Evolutionary conservation across 2,113 vertebrate genomes (phyloP).

Genomic region (Macquaria australasica): DNA sequence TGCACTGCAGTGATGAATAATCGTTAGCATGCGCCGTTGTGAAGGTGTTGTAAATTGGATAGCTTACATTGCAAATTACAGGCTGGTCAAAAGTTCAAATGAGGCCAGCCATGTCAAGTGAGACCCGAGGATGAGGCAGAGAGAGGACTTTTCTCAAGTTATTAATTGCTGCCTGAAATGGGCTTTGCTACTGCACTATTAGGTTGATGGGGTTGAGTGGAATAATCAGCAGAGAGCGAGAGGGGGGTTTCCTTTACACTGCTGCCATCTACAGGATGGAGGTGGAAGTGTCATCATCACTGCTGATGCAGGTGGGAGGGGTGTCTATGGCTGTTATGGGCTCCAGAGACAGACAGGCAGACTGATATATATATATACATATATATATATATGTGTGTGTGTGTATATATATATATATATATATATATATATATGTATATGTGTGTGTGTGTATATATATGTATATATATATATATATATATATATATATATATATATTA

Average conservation of each 20-base stretch:
- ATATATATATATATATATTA: too few relatives aligned
- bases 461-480: too few relatives aligned
- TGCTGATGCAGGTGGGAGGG: neutral
- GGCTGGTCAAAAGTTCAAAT: conserved; percentile 70
- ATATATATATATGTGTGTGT: too few relatives aligned
- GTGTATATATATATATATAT: too few relatives aligned
- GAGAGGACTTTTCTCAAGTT: conserved; percentile 50
- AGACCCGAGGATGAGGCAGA: conserved; percentile 53
- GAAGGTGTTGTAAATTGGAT: conserved; percentile 70
- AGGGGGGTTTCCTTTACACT: conserved; percentile 60
- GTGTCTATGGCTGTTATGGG: neutral
- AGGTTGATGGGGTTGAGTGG: conserved; percentile 10
- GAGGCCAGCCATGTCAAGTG: conserved; percentile 62
- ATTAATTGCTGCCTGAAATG: conserved; percentile 58
- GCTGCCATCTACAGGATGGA: conserved; percentile 75
- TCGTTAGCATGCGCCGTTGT: conserved; percentile 51
- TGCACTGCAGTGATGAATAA: conserved; percentile 51
- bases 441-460: too few relatives aligned
- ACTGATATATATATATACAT: too few relatives aligned
- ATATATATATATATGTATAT: too few relatives aligned
- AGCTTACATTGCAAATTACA: conserved; percentile 71
- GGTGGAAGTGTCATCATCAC: neutral
- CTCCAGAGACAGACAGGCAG: neutral
- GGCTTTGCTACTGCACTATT: conserved; percentile 32
- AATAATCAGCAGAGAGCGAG: too few relatives aligned